A percentile compares a stretch with the other conserved stretches of the same genome.
Evolutionary conservation across 1,140 invertebrate species (phyloP).

Genomic region (Aphis craccivora): DNA sequence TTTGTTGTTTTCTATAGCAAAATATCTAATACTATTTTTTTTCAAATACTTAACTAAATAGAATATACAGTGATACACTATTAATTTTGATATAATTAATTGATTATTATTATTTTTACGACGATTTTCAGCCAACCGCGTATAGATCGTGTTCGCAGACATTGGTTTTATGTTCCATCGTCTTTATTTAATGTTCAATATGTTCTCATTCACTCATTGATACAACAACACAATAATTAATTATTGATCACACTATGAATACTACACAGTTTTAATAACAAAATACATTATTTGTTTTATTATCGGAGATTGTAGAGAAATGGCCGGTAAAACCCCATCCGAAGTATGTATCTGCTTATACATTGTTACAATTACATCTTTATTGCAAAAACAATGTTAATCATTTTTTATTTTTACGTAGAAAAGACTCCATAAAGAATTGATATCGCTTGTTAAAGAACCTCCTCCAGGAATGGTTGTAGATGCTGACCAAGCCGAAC

Average conservation of each 20-base stretch:
- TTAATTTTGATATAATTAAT: not conserved
- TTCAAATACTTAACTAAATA: not conserved
- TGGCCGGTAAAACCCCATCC: conserved; percentile 51
- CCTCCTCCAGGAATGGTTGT: conserved; percentile 90
- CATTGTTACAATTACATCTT: not conserved
- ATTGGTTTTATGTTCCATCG: no score
- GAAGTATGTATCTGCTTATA: conserved; percentile 36
- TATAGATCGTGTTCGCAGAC: not conserved
- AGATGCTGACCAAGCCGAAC: conserved; percentile 75
- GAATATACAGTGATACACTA: not conserved
- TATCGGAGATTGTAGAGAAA: not conserved
- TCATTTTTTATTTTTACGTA: conserved; percentile 65
- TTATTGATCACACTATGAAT: not conserved
- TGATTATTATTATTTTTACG: not conserved
- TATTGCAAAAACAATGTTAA: not conserved
- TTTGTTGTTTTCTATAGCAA: not conserved
- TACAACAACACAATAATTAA: not conserved
- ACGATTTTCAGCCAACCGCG: not conserved
- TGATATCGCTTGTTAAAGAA: conserved; percentile 92
- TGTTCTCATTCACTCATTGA: not conserved
- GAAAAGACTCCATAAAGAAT: conserved; percentile 91
- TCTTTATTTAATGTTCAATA: not conserved
- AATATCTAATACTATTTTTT: not conserved
- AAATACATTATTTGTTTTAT: not conserved
- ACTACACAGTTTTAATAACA: not conserved